phyloP scores from a whole-genome alignment of 2,888 invertebrate species.

The Acleris literana region DNA sequence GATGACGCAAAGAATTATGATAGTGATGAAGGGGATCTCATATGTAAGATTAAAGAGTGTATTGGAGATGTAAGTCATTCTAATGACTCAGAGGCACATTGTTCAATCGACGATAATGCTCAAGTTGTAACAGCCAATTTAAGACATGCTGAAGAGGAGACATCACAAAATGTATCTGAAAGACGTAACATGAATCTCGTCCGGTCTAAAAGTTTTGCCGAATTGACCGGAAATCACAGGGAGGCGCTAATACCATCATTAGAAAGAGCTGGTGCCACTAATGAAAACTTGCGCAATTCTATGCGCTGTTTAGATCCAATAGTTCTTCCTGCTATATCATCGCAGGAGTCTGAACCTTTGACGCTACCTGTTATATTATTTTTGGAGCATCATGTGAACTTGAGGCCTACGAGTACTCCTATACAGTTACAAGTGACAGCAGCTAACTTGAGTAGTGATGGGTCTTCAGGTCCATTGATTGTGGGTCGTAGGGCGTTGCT shows the following conservation, averaged over 20 bases:
- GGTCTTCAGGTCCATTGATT: conserved; percentile 71
- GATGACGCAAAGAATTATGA: conserved; percentile 65
- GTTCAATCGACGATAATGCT: conserved; percentile 69
- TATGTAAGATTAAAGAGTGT: conserved; percentile 73
- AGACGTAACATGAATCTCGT: conserved; percentile 54
- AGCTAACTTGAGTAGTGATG: conserved; percentile 72
- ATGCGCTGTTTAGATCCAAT: conserved; percentile 78
- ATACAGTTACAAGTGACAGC: conserved; percentile 78
- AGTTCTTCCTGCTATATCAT: conserved; percentile 67
- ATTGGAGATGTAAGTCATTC: conserved; percentile 58
- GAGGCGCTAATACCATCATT: conserved; percentile 55
- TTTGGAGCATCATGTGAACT: conserved; percentile 74
- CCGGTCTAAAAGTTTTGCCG: conserved; percentile 74
- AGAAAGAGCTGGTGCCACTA: conserved; percentile 63
- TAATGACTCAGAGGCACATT: conserved; percentile 58
- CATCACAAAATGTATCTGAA: conserved; percentile 51
- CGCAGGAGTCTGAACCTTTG: conserved; percentile 65
- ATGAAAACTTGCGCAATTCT: conserved; percentile 70
- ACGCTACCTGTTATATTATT: conserved; percentile 78
- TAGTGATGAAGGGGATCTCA: conserved; percentile 77
- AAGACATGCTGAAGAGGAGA: conserved; percentile 56
- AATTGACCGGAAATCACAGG: conserved; percentile 60
- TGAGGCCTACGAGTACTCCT: conserved; percentile 76
- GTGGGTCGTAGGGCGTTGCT: conserved; percentile 72
- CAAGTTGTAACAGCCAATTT: conserved; percentile 63